Base-by-base conservation (phyloP, 2,797 vertebrate genomes). In the Babyrousa celebensis region DNA sequence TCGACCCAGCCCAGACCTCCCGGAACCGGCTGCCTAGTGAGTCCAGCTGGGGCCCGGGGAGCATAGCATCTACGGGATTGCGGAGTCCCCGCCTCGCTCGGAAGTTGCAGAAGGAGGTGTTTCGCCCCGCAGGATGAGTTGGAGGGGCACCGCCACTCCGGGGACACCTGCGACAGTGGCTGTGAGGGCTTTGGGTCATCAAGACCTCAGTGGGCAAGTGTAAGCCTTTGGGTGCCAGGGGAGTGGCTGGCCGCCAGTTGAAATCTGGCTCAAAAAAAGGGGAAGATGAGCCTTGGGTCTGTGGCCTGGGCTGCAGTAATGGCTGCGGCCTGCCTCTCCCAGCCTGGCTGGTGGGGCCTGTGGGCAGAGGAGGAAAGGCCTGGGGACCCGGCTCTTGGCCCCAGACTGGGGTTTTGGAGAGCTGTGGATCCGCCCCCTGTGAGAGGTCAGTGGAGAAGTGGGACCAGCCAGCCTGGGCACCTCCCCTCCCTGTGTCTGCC, bases 201-300 rank as follows among this genome's bases (percentile, higher is more conserved):
- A 8, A 20, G 48, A 21, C 27, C 2, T 7, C 25, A 14, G 11
- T 23, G 78, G 43, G 27, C 6, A 29, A 12, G 32, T n/a, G 25
- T 60, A 36, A 56, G 75, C n/a, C 77, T 43, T 63, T 80, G 48
- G 18, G 82, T 9, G 75, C 52, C 83, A 5, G 79, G 52, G 29
- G 48, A 27, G 40, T 18, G 97, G 97, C n/a, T 72, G 72, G 48
- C 91, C 95, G 96, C 86, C 97, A 85, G 96, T 97, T 96, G 96
- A 97, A 79, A 83, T 58, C 54, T 62, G 14, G 52, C 85, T 67
- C 54, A 32, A 63, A 74, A 54, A 95, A 97, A 92, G 85, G 62
- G 94, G 97, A 93, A 96, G 98, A 79, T 43, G 86, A 48, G 92
- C 95, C 60, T 15, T 20, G 92, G 95, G 94, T 90, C 92, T 92